Conservation (phyloP, 2,797 vertebrate genomes). For the Siniperca obscura region DNA sequence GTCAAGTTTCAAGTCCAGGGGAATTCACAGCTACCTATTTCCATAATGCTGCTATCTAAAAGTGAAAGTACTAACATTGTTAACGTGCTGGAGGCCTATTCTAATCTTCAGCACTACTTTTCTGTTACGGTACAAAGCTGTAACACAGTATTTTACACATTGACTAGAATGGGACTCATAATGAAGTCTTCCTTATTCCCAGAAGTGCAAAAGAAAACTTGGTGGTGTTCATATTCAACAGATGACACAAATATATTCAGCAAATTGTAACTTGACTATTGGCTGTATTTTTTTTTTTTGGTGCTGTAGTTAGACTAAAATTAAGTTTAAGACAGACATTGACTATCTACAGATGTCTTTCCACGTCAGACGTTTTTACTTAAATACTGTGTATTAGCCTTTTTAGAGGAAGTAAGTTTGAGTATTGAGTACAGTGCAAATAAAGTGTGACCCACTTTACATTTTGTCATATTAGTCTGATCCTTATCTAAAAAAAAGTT, state of each 20-base stretch:
- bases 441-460: not conserved
- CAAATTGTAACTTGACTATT: not conserved
- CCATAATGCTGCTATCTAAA: slow-evolving; percentile 68
- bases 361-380: not conserved
- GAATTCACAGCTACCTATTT: slow-evolving; percentile 78
- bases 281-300: slow-evolving; percentile 3
- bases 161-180: not conserved
- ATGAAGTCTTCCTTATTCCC: not conserved
- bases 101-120: slow-evolving; percentile 28
- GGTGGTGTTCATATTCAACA: not conserved
- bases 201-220: not conserved
- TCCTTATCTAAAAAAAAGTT: not conserved
- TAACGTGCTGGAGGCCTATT: slow-evolving; percentile 38
- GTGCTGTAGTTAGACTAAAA: slow-evolving; percentile 4
- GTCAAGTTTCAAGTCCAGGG: slow-evolving; percentile 65
- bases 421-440: not conserved
- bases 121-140: slow-evolving; percentile 39
- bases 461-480: not conserved
- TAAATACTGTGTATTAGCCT: not conserved
- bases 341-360: slow-evolving; percentile 7
- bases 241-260: not conserved
- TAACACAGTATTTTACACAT: not conserved
- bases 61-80: slow-evolving; percentile 62
- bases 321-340: not conserved
- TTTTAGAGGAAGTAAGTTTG: not conserved